Evolutionary conservation across 2,113 vertebrate genomes (phyloP), one percentile per base, ranked within the genome.

Genomic region (Oostethus manadensis): DNA sequence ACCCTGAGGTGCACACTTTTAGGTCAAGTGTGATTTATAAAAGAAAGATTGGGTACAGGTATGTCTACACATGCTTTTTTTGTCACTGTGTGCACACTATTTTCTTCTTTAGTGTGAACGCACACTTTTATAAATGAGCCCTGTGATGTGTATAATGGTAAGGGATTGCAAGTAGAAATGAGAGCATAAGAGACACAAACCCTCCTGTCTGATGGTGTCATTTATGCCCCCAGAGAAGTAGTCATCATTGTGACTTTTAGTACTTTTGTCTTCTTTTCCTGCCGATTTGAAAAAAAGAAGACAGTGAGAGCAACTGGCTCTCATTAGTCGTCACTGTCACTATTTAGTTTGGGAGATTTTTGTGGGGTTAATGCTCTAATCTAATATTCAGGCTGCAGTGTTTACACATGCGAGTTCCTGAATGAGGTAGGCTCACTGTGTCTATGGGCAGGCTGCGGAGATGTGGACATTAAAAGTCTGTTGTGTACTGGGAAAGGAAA

Each of bases 271-370:
- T n/a, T 50, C 40, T 64, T 18, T 56, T 49, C 54, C 55, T 33
- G n/a, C 15, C 26, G 23, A 21, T 58, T 33, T 51, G 62, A 58
- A 65, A 60, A 47, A 74, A 77, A 29, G 48, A 14, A 56, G 46
- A 10, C 56, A 42, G 2, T 38, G 35, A 71, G 62, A 62, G 79
- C 76, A 82, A 83, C 79, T 87, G 86, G 64, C 71, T 80, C 77
- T 62, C 68, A 69, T 84, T 83, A 87, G 53, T 65, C 49, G 29
- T 70, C 69, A 40, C 59, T 29, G 68, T 73, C 62, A 47, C 59
- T 58, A 54, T 65, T 79, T 70, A 73, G 65, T 56, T 76, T 70
- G 63, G 29, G 21, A 78, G 50, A 82, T 73, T 77, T 73, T 55
- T 58, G 63, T 61, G 8, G 60, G 69, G 66, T 66, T 68, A 70